phyloP scores from a whole-genome alignment of 2,888 invertebrate genomes.

The Oscheius sp. region DNA sequence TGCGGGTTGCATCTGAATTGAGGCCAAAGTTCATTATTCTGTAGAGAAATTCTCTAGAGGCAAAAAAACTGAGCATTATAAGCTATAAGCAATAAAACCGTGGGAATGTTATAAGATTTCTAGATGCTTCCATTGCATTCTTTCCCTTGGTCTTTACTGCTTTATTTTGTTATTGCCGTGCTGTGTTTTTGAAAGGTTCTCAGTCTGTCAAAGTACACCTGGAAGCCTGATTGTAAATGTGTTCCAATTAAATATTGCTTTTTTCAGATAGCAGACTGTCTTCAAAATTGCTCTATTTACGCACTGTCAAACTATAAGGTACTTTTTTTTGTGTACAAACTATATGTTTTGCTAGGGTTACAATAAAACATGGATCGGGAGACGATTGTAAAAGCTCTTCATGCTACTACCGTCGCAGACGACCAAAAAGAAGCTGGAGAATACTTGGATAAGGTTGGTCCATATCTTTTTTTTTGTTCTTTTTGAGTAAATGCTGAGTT shows the following conservation, averaged over 20 bases:
- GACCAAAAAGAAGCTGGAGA: conserved; percentile 45
- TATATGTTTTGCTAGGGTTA: not conserved
- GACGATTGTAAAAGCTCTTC: conserved; percentile 40
- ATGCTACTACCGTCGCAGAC: conserved; percentile 43
- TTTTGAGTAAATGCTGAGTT: no score
- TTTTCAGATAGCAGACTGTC: not conserved
- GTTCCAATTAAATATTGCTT: not conserved
- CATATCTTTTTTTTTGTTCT: not conserved
- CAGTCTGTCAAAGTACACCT: no score
- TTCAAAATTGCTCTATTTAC: not conserved
- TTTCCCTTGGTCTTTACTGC: no score
- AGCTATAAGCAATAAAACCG: no score
- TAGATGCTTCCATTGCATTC: no score
- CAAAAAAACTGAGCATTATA: no score
- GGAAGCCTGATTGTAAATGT: not conserved
- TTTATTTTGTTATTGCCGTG: no score
- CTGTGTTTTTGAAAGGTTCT: no score
- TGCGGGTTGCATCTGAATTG: no score
- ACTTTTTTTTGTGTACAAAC: conserved; percentile 2
- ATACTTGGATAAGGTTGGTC: conserved; percentile 40
- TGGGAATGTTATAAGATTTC: no score
- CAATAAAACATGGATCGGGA: conserved; percentile 41
- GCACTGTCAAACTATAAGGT: not conserved
- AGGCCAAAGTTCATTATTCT: no score
- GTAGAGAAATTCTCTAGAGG: no score